Base-by-base conservation (phyloP, 2,888 invertebrate genomes). In the Drosophila birchii region DNA sequence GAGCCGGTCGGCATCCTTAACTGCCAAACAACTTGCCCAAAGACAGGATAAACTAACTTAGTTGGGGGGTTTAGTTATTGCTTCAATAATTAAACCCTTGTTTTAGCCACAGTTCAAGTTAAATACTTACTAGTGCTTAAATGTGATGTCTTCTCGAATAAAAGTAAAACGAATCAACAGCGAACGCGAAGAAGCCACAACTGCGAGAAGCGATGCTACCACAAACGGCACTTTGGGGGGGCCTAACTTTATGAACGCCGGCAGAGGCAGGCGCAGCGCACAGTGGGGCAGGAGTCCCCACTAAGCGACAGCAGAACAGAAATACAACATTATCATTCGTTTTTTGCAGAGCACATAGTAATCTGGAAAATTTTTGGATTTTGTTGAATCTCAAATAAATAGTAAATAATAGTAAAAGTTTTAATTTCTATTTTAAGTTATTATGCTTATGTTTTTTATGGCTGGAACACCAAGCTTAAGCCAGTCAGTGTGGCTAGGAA, bases 131-230 rank as follows among this genome's bases (percentile, higher is more conserved):
- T 51, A 38, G 36, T 20, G 20, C 26, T 26, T 29, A 14, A 26
- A 20, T 32, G 51, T 14, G 36, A 36, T 38, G 20, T 38, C 16
- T 51, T 53, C 9, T 16, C 5, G 20, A 53, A 23, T 18, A 49
- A 12, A 49, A 32, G 32, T 32, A 32, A 20, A 34, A 20, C 18
- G 8, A 20, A 60, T 32, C 61, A 47, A 23, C 47, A 38, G 26
- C 59, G 9, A 63, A 63, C 7, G n/a, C 16, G 16, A 32, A 18
- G 49, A 8, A 49, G 32, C n/a, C 23, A 41, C 41, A 56, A 51
- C 29, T 29, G 29, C 29, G 29, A 29, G 16, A 61, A 41, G 49
- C 60, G 71, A 70, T 70, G 71, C 71, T 71, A 60, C 71, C 61
- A 56, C 60, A 34, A 29, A 29, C 29, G 29, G 29, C 29, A 29